These are phyloP conservation scores for Cryptus armator DNA, from an alignment of 2,888 invertebrate species.

Conservation along the genomic window DNA sequence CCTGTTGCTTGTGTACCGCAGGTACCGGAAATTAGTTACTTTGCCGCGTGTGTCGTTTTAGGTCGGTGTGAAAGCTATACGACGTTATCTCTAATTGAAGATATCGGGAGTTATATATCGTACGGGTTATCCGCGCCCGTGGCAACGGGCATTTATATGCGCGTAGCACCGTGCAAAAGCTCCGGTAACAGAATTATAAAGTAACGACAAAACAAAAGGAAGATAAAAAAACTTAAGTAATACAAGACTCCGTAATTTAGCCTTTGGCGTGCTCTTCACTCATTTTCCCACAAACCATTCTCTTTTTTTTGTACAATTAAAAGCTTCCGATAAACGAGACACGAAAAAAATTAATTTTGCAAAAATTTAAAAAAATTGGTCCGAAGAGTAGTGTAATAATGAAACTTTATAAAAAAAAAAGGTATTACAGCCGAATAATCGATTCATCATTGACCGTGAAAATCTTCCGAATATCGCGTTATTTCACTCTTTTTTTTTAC, in stretches of 20 bases:
- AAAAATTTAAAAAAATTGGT: no score
- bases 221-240: background rate
- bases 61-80: background rate
- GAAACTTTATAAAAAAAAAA: no score
- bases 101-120: conserved; percentile 45
- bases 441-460: no score
- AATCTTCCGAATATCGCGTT: no score
- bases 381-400: no score
- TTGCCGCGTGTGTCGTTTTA: background rate
- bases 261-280: background rate
- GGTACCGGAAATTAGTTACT: conserved; percentile 47
- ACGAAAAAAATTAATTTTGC: no score
- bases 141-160: conserved; percentile 16
- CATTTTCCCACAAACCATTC: background rate
- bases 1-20: conserved; percentile 25
- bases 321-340: no score
- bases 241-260: background rate
- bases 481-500: no score
- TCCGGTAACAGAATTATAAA: conserved; percentile 21
- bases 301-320: background rate
- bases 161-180: conserved; percentile 3
- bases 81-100: conserved; percentile 56
- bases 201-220: background rate
- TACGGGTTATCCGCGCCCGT: conserved; percentile 38
- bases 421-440: no score